Percentiles rank a stretch among this genome's conserved stretches.
Conservation (phyloP, 2,888 invertebrate genomes). For the Chaetogeoica ovagalla region DNA sequence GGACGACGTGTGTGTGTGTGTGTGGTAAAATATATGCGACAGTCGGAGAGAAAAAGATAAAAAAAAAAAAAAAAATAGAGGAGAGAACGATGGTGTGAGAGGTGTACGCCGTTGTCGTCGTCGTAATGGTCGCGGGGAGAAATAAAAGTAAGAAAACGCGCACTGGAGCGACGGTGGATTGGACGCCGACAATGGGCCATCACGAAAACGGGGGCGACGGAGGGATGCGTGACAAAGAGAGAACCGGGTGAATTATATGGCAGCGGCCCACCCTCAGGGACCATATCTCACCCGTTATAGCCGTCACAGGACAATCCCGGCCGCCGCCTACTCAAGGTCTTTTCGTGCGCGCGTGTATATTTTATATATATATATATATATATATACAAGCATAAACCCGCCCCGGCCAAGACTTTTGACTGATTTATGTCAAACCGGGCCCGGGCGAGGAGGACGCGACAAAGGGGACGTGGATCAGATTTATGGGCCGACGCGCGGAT, state of each 20-base stretch:
- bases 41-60: not conserved
- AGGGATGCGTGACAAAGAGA: constrained; percentile 53
- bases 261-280: constrained; percentile 53
- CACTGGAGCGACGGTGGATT: constrained; percentile 5
- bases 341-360: constrained; percentile 25
- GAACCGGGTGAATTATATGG: constrained; percentile 53
- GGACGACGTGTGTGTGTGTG: not conserved
- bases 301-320: constrained; percentile 53
- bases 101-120: not conserved
- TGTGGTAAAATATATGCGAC: not conserved
- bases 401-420: constrained; percentile 53
- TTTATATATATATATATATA: constrained; percentile 10
- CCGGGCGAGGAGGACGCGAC: constrained; percentile 41
- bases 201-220: constrained; percentile 38
- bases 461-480: constrained; percentile 51
- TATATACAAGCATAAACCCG: constrained; percentile 17
- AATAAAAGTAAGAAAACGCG: constrained; percentile 46
- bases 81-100: not conserved
- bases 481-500: constrained; percentile 49
- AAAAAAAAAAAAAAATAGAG: not conserved
- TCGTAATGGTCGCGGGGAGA: constrained; percentile 20
- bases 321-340: constrained; percentile 53
- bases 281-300: constrained; percentile 53
- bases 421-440: constrained; percentile 53
- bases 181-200: constrained; percentile 53